Conservation (phyloP, 2,113 vertebrate species). For the Parus major region DNA sequence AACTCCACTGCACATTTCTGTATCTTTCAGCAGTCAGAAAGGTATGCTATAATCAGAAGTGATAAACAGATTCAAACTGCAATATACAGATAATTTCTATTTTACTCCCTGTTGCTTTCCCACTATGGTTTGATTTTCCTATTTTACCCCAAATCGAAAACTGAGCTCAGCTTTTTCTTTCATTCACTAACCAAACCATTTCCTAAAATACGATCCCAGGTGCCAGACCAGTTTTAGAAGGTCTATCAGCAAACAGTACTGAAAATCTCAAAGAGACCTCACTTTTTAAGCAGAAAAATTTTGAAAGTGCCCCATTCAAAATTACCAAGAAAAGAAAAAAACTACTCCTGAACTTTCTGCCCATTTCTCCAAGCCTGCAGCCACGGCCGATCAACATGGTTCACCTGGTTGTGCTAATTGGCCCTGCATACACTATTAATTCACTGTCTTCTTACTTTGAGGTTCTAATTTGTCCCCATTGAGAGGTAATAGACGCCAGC, state of each 20-base stretch:
- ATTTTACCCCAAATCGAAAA: background rate
- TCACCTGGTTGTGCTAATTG: background rate
- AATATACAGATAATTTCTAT: background rate
- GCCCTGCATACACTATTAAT: background rate
- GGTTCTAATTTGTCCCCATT: slow-evolving; percentile 14
- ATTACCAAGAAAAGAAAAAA: background rate
- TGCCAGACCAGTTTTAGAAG: background rate
- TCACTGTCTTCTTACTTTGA: background rate
- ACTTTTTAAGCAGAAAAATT: background rate
- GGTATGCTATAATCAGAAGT: accelerated
- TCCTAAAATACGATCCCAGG: background rate
- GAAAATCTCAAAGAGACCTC: background rate
- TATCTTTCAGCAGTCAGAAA: background rate
- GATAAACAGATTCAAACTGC: background rate
- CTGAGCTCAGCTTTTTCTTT: slow-evolving; percentile 9
- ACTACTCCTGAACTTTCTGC: background rate
- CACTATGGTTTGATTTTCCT: background rate
- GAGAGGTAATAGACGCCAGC: slow-evolving; percentile 11
- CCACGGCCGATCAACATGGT: background rate
- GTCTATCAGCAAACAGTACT: background rate
- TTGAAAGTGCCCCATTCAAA: background rate
- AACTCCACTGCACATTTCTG: background rate
- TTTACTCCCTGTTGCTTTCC: background rate
- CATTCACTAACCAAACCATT: background rate
- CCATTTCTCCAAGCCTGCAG: background rate